phyloP scores from a whole-genome alignment of 2,797 vertebrate genomes.

The Notolabrus celidotus region DNA sequence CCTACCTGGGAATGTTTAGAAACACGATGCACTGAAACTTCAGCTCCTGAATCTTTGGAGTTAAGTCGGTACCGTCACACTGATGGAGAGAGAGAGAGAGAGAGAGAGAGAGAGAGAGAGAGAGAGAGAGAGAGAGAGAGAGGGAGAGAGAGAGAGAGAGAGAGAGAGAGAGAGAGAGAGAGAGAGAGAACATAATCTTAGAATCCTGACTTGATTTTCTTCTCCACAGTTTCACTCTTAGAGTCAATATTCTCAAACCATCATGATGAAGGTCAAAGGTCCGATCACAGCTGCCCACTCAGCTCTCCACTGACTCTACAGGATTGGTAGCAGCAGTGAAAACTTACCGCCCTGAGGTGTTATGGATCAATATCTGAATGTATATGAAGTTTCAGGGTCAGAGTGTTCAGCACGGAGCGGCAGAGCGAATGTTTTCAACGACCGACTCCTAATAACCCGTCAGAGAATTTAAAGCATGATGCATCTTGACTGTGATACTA shows the following conservation, averaged over 20 bases:
- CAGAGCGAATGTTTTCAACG: no score
- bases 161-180: no score
- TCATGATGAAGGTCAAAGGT: slow-evolving; percentile 4
- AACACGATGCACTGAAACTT: slow-evolving; percentile 99
- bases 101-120: no score
- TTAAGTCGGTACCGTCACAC: slow-evolving; percentile 98
- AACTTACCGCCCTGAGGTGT: background rate
- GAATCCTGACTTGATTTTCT: no score
- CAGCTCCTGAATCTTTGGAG: slow-evolving; percentile 98
- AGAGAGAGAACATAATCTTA: no score
- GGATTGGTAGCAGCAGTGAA: no score
- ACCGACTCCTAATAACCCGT: no score
- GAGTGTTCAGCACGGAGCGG: no score
- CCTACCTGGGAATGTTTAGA: slow-evolving; percentile 99
- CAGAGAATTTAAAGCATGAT: no score
- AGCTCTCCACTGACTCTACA: background rate
- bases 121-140: no score
- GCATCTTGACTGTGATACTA: no score
- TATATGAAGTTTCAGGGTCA: background rate
- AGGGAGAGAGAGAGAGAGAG: no score
- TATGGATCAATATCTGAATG: background rate
- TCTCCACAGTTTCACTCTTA: background rate
- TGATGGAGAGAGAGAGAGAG: slow-evolving; percentile 64
- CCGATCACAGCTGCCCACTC: background rate
- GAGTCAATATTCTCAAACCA: background rate